Conservation (phyloP, 2,113 vertebrate species). For the Onychostoma macrolepis region DNA sequence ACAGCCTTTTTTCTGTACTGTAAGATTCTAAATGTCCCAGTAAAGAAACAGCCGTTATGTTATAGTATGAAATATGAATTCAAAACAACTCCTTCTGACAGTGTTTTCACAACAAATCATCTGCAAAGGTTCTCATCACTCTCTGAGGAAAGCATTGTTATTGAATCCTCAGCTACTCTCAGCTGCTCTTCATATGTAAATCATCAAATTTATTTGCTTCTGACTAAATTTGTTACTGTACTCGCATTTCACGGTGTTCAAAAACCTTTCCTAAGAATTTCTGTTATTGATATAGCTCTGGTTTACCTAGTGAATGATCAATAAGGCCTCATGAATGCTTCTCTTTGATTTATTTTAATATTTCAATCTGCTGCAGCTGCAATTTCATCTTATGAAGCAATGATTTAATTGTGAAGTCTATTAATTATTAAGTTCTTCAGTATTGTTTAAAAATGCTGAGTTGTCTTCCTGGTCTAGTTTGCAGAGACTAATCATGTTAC, state of each 20-base stretch:
- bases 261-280: neutral
- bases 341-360: neutral
- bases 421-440: neutral
- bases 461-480: neutral
- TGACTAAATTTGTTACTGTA: neutral
- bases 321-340: neutral
- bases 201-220: neutral
- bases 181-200: neutral
- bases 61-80: neutral
- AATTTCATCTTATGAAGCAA: neutral
- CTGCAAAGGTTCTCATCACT: neutral
- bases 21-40: neutral
- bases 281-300: neutral
- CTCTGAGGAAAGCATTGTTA: neutral
- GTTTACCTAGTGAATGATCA: neutral
- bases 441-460: neutral
- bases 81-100: neutral
- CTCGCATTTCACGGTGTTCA: neutral
- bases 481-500: neutral
- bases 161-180: neutral
- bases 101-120: slow-evolving; percentile 1
- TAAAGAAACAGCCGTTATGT: neutral
- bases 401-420: neutral
- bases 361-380: neutral
- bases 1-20: neutral